Percentiles rank a stretch among this genome's conserved stretches.
These are phyloP conservation scores for Rhineura floridana DNA, from an alignment of 2,113 vertebrate genomes.

Conservation along the genomic window DNA sequence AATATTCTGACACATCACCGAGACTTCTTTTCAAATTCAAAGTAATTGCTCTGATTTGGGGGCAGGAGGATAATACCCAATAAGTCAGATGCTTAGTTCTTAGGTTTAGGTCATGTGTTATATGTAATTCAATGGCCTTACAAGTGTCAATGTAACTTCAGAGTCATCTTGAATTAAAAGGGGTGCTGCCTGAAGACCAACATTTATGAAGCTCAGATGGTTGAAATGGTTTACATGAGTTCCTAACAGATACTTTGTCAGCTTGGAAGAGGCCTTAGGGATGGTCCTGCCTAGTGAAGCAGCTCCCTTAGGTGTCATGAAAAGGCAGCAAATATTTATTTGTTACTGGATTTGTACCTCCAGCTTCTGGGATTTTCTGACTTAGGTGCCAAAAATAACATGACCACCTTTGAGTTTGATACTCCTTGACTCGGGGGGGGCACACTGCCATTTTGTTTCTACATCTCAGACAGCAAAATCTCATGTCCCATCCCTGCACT, in stretches of 20 bases:
- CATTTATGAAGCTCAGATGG: background rate
- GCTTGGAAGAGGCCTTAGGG: background rate
- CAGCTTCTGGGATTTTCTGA: background rate
- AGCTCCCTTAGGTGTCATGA: background rate
- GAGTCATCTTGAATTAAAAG: conserved; percentile 6
- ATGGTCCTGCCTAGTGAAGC: background rate
- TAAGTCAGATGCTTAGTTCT: background rate
- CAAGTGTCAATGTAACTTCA: background rate
- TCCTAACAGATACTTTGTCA: background rate
- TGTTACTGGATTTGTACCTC: too few species aligned
- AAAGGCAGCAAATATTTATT: too few species aligned
- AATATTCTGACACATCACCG: background rate
- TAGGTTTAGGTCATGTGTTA: background rate
- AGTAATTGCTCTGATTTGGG: background rate
- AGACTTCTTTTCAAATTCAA: background rate
- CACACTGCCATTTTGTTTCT: too few species aligned
- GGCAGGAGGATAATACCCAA: background rate
- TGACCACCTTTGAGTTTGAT: background rate
- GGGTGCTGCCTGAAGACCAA: background rate
- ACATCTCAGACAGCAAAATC: background rate
- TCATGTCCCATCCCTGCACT: background rate
- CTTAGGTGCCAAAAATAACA: too few species aligned
- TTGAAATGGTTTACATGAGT: background rate
- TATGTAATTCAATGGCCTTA: background rate
- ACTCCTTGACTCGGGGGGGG: background rate